Percentiles rank a stretch among this genome's conserved stretches.
These are phyloP conservation scores for Acrobasis suavella DNA, from an alignment of 2,888 invertebrate genomes.

Conservation along the genomic window DNA sequence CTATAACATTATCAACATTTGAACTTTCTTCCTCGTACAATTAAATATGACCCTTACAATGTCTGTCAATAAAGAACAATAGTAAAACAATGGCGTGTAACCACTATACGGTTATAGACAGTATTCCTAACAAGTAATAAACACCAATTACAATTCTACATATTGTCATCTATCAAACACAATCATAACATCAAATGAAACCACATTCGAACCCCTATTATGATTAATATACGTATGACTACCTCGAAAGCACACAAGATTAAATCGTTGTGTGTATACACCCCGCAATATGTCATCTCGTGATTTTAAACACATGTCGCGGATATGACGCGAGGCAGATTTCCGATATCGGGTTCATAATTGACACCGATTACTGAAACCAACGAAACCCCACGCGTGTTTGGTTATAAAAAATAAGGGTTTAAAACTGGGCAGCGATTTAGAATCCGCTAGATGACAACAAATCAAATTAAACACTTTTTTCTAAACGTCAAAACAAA, in stretches of 20 bases:
- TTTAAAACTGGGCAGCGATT: not conserved
- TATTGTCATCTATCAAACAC: not conserved
- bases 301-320: conserved; percentile 73
- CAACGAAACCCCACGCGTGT: conserved; percentile 60
- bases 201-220: conserved; percentile 3
- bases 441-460: no score
- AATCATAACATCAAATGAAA: conserved; percentile 1
- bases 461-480: no score
- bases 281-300: conserved; percentile 41
- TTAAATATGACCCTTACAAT: no score
- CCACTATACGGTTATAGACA: no score
- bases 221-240: not conserved
- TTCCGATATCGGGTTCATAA: conserved; percentile 76
- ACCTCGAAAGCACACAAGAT: not conserved
- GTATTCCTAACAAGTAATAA: no score
- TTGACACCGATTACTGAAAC: conserved; percentile 64
- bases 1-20: no score
- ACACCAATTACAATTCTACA: no score
- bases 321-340: conserved; percentile 70
- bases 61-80: no score
- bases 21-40: no score
- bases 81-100: no score
- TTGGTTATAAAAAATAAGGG: conserved; percentile 6
- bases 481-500: no score
- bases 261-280: conserved; percentile 35